A percentile compares a stretch with the other conserved stretches of the same genome.
phyloP scores from a whole-genome alignment of 2,113 vertebrate genomes.

The Hepsetus odoe region DNA sequence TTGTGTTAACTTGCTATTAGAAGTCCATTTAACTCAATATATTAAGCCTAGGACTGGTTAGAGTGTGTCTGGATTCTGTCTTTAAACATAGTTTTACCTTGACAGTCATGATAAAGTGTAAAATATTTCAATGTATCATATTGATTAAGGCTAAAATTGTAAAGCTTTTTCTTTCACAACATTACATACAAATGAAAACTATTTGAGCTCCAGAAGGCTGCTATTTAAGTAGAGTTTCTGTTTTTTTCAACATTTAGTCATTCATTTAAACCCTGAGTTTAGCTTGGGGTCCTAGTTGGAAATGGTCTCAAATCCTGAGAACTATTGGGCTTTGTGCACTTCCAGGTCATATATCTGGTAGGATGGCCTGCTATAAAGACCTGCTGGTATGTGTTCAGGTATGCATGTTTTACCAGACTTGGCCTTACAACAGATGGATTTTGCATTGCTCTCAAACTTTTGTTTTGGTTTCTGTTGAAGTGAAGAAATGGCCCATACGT shows the following conservation, averaged over 20 bases:
- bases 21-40: too few relatives aligned
- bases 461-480: neutral
- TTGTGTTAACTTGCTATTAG: too few relatives aligned
- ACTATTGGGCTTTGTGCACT: neutral
- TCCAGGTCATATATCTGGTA: conserved; percentile 22
- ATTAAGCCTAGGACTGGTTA: too few relatives aligned
- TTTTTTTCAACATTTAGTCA: neutral
- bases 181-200: neutral
- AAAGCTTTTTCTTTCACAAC: neutral
- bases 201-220: neutral
- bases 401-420: conserved; percentile 30
- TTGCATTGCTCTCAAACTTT: neutral
- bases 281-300: neutral
- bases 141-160: neutral
- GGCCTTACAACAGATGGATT: conserved; percentile 32
- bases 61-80: too few relatives aligned
- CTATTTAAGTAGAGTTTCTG: neutral
- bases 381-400: too few relatives aligned
- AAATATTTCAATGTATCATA: too few relatives aligned
- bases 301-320: neutral
- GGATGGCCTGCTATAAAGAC: neutral
- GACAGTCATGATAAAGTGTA: neutral
- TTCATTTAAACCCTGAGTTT: neutral
- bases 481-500: conserved; percentile 23
- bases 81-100: neutral